Evolutionary conservation across 2,797 vertebrate genomes (phyloP), one percentile per base, ranked within the genome.

Genomic region (Betta splendens): DNA sequence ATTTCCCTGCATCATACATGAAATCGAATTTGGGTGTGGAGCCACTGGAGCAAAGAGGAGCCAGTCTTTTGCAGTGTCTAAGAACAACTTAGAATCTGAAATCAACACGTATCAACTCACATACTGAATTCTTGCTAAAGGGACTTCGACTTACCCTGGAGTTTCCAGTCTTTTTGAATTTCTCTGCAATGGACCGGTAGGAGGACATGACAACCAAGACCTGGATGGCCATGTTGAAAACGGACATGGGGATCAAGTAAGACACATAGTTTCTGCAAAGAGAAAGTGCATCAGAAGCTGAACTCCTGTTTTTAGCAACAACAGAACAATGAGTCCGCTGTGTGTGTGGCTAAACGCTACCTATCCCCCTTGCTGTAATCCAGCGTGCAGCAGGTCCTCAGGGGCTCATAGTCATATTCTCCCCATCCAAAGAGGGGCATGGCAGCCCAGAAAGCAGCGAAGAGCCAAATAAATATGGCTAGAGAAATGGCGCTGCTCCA

Each of bases 391-490:
- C 97, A 98, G 32, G 95, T 98, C 83, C 95, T 92, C 32, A 99
- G 90, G 2, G 96, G 97, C 65, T 98, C 97, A 0, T 98, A 98
- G 80, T 96, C 92, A 2, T 98, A 98, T 80, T 92, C 89, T 51
- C 97, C 97, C 97, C 97, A 98, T 9, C 97, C 97, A 53, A 98
- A 76, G 32, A 99, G 89, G 42, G 97, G 97, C 93, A 99, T 95
- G 40, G 93, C 82, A 0, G 97, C 79, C 97, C 97, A 98, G 86
- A 97, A 98, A 25, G 92, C 92, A 38, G 93, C 87, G 69, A 97
- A 98, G 1, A 95, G 77, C 97, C 97, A 99, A 4, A 95, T 70
- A 16, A 95, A 95, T 17, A 92, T 3, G 44, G 85, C 80, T 80
- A 95, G 89, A 50, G 87, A 82, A 65, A 94, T 70, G 9, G 92